Percentiles rank a stretch among this genome's conserved stretches.
phyloP scores from a whole-genome alignment of 2,888 invertebrate genomes.

The Athetis lepigone region DNA sequence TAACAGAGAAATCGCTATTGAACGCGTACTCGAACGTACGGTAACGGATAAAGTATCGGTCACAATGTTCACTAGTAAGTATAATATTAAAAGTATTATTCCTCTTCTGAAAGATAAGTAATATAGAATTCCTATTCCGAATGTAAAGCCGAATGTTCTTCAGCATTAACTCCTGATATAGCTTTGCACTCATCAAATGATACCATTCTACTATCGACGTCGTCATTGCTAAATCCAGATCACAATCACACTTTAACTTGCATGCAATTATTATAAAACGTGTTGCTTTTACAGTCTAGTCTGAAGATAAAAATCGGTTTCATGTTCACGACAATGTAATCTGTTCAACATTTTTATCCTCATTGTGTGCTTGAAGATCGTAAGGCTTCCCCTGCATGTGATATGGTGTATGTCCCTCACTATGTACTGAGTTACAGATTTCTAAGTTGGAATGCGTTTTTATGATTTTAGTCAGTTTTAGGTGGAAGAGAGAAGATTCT shows the following conservation, averaged over 20 bases:
- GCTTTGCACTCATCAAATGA: neutral
- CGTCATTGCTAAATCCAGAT: slow-evolving; percentile 9
- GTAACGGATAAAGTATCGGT: too few relatives aligned
- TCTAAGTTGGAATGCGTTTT: neutral
- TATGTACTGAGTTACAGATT: neutral
- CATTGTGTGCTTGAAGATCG: slow-evolving; percentile 11
- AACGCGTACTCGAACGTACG: neutral
- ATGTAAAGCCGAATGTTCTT: neutral
- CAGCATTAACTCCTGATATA: neutral
- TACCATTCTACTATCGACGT: neutral
- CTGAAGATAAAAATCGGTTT: slow-evolving; percentile 44
- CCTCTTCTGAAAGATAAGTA: too few relatives aligned
- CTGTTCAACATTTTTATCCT: slow-evolving; percentile 32
- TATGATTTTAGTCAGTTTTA: neutral
- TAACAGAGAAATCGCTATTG: neutral
- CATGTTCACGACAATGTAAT: slow-evolving; percentile 43
- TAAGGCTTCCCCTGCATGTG: slow-evolving; percentile 43
- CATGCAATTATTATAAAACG: slow-evolving; percentile 5
- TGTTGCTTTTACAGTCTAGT: slow-evolving; percentile 13
- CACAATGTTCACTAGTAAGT: too few relatives aligned
- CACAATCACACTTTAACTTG: slow-evolving; percentile 6
- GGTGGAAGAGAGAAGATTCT: too few relatives aligned
- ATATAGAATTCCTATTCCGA: too few relatives aligned
- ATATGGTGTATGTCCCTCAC: slow-evolving; percentile 20
- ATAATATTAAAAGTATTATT: too few relatives aligned